Conservation (phyloP, 2,797 vertebrate genomes). For the Oophaga sylvatica region DNA sequence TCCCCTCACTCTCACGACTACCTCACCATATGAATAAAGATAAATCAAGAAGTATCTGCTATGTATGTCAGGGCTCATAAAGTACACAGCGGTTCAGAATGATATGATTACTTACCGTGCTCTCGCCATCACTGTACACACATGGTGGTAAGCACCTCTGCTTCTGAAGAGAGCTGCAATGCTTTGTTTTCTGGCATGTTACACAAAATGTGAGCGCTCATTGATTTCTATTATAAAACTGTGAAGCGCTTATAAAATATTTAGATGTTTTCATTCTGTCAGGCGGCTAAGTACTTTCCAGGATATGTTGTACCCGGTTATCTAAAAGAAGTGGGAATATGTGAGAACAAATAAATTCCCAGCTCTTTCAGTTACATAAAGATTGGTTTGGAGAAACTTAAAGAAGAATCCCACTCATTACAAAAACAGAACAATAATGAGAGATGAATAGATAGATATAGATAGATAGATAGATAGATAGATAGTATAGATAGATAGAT, state of each 20-base stretch:
- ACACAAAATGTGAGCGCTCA: constrained; percentile 32
- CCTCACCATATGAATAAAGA: background rate
- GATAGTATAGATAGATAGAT: no score
- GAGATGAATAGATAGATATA: no score
- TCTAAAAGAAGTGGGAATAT: background rate
- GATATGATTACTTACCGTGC: background rate
- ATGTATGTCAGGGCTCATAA: background rate
- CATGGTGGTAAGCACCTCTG: background rate
- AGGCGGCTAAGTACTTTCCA: constrained; percentile 15
- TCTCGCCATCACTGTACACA: background rate
- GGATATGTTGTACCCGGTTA: constrained; percentile 10
- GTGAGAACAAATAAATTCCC: constrained; percentile 22
- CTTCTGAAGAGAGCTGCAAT: background rate
- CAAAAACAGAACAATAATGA: background rate
- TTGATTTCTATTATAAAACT: constrained; percentile 49
- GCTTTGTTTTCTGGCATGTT: constrained; percentile 38
- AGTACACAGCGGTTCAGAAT: background rate
- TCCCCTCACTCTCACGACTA: no score
- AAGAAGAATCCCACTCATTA: background rate
- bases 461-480: no score
- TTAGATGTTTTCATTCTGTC: constrained; percentile 37
- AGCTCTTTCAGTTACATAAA: background rate
- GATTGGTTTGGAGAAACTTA: background rate
- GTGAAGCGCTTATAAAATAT: constrained; percentile 44
- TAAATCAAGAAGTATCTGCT: background rate